Evolutionary conservation across 2,888 invertebrate genomes (phyloP).

Genomic region (Stegophylla sp.): DNA sequence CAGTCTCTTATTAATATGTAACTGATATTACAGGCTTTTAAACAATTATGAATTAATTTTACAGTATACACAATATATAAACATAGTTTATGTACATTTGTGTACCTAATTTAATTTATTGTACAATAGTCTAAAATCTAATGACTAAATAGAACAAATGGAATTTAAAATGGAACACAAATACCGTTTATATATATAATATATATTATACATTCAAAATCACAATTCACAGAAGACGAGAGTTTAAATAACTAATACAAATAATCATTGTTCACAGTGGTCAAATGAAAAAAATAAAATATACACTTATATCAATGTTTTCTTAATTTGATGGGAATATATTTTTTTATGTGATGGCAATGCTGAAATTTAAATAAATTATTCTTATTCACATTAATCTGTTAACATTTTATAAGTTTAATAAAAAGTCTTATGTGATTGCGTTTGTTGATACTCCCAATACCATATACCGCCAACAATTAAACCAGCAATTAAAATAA

Average conservation of each 20-base stretch:
- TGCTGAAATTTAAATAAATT: neutral
- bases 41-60: neutral
- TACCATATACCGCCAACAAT: conserved; percentile 79
- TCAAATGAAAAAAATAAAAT: neutral
- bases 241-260: conserved; percentile 24
- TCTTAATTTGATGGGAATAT: neutral
- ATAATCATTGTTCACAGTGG: neutral
- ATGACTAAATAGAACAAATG: conserved; percentile 48
- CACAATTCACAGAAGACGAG: neutral
- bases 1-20: no score
- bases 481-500: conserved; percentile 81
- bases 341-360: conserved; percentile 33
- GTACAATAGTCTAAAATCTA: conserved; percentile 43
- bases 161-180: conserved; percentile 53
- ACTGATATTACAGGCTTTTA: neutral
- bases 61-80: conserved; percentile 2
- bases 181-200: conserved; percentile 28
- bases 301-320: no score
- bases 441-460: conserved; percentile 67
- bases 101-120: conserved; percentile 24
- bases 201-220: conserved; percentile 27
- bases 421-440: conserved; percentile 55
- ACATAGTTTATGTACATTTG: conserved; percentile 13
- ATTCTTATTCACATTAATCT: neutral
- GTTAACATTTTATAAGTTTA: neutral